These are phyloP conservation scores for Micrastur ruficollis DNA, from an alignment of 2,797 vertebrate species.

Conservation along the genomic window DNA sequence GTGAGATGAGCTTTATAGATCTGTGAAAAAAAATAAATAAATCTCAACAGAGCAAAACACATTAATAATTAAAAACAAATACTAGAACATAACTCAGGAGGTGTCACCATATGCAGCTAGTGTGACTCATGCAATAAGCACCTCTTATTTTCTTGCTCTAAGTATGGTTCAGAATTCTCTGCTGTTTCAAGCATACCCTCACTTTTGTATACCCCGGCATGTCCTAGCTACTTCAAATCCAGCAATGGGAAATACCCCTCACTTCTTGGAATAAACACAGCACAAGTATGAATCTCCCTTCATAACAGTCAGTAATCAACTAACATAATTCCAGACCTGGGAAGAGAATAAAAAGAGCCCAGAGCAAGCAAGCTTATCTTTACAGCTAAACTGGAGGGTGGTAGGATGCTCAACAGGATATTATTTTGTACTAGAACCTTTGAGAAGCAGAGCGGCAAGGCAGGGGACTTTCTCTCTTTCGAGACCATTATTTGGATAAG, in stretches of 20 bases:
- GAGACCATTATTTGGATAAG: not conserved
- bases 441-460: not conserved
- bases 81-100: not conserved
- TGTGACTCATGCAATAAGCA: not conserved
- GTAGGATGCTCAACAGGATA: not conserved
- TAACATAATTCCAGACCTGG: not conserved
- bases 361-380: not conserved
- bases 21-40: not conserved
- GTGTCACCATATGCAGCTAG: not conserved
- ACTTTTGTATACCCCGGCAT: not conserved
- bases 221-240: not conserved
- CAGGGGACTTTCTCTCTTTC: not conserved
- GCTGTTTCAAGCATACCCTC: not conserved
- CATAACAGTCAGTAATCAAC: not conserved
- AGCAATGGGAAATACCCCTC: not conserved
- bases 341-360: not conserved
- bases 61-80: slow-evolving; percentile 49
- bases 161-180: not conserved
- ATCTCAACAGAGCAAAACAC: not conserved
- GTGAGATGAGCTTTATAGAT: not conserved
- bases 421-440: not conserved
- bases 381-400: not conserved
- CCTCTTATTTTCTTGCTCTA: not conserved
- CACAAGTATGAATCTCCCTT: not conserved
- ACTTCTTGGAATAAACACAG: not conserved